These are phyloP conservation scores for Rhabdornis inornatus DNA, from an alignment of 2,113 vertebrate species.

Conservation along the genomic window DNA sequence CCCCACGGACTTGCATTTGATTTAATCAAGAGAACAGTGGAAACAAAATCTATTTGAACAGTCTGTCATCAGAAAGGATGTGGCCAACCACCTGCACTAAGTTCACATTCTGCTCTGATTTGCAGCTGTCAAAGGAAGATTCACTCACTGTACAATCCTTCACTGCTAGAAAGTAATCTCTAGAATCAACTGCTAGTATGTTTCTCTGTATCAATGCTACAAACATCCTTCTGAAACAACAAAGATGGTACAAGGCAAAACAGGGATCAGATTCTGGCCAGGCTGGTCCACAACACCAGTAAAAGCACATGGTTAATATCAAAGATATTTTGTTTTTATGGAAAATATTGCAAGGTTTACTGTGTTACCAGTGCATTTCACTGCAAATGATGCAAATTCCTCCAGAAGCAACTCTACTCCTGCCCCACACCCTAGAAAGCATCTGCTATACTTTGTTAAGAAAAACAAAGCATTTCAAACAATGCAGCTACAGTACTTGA, in stretches of 20 bases:
- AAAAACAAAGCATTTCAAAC: background rate
- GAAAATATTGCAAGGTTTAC: background rate
- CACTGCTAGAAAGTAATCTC: background rate
- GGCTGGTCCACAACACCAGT: background rate
- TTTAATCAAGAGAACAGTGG: background rate
- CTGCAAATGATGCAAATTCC: background rate
- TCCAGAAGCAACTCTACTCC: background rate
- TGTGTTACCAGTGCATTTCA: background rate
- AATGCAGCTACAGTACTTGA: background rate
- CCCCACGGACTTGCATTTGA: background rate
- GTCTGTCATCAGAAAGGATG: background rate
- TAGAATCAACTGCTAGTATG: background rate
- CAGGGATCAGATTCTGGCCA: background rate
- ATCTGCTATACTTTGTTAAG: background rate
- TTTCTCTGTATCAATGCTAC: background rate
- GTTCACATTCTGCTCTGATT: background rate
- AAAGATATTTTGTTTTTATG: background rate
- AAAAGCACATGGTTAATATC: background rate
- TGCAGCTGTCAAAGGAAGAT: background rate
- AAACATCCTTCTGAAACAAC: background rate
- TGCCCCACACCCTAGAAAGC: background rate
- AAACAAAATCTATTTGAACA: background rate
- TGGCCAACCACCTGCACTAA: background rate
- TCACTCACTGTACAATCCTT: background rate
- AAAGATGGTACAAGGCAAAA: background rate